These are phyloP conservation scores for Zaprionus ghesquierei DNA, from an alignment of 1,140 invertebrate genomes.

Conservation along the genomic window DNA sequence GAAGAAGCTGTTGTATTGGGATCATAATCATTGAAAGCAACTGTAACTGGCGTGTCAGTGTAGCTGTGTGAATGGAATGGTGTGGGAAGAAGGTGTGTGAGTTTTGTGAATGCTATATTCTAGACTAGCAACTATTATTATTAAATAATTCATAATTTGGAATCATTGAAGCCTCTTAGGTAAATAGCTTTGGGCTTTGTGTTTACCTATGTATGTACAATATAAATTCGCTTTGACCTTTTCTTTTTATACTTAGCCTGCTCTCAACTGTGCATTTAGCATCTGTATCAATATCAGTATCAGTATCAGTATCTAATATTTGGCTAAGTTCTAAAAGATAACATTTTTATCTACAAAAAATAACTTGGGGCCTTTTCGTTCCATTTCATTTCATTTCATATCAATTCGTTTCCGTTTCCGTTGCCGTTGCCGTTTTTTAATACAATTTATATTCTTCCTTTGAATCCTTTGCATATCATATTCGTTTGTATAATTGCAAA, in stretches of 20 bases:
- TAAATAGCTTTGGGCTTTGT: conserved; percentile 45
- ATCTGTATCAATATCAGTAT: conserved; percentile 41
- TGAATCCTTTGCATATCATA: conserved; percentile 17
- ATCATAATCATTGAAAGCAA: conserved; percentile 37
- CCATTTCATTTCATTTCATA: conserved; percentile 25
- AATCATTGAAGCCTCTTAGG: conserved; percentile 61
- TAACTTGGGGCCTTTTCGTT: conserved; percentile 54
- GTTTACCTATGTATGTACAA: conserved; percentile 59
- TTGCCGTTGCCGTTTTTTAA: conserved; percentile 12
- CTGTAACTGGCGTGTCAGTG: conserved; percentile 21
- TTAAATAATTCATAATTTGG: conserved; percentile 61
- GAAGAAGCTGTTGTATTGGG: conserved; percentile 54
- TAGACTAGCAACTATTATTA: conserved; percentile 62
- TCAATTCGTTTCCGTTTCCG: conserved; percentile 19
- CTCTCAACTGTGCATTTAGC: conserved; percentile 44
- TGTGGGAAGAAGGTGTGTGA: background rate
- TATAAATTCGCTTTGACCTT: conserved; percentile 78
- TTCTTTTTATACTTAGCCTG: conserved; percentile 68
- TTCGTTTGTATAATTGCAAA: conserved; percentile 71
- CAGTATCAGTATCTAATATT: conserved; percentile 69
- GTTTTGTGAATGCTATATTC: conserved; percentile 51
- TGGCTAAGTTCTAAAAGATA: conserved; percentile 79
- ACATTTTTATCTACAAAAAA: conserved; percentile 81
- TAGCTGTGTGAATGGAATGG: conserved; percentile 15
- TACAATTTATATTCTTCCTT: conserved; percentile 30